A percentile compares a stretch with the other conserved stretches of the same genome.
phyloP scores from a whole-genome alignment of 2,888 invertebrate genomes.

The Pelosia muscerda region DNA sequence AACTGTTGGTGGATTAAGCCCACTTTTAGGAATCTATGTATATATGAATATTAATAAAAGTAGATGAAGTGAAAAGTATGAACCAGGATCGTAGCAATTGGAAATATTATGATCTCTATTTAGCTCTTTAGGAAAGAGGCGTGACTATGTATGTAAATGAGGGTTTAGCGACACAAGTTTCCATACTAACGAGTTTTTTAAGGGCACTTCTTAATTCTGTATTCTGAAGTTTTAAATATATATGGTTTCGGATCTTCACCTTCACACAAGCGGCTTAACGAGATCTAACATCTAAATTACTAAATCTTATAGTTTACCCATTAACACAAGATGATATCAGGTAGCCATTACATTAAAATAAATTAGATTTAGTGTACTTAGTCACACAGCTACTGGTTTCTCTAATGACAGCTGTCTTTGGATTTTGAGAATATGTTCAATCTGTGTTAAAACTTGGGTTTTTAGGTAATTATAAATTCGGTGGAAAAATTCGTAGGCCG shows the following conservation, averaged over 20 bases:
- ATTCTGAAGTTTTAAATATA: conserved; percentile 5
- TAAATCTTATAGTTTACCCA: conserved; percentile 19
- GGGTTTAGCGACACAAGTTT: neutral
- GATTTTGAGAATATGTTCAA: conserved; percentile 30
- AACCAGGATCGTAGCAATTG: neutral
- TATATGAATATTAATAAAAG: neutral
- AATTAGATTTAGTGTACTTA: conserved; percentile 20
- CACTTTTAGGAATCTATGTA: too few species aligned
- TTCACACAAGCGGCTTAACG: conserved; percentile 15
- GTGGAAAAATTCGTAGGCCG: neutral
- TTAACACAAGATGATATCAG: conserved; percentile 16
- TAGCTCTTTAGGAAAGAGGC: neutral
- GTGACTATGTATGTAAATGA: neutral
- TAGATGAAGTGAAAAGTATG: neutral
- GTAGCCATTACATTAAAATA: conserved; percentile 21
- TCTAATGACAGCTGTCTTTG: conserved; percentile 24
- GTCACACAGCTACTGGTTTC: conserved; percentile 17
- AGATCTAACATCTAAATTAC: conserved; percentile 20
- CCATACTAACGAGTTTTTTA: neutral
- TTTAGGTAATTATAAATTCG: neutral
- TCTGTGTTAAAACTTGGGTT: conserved; percentile 23
- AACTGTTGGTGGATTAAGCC: too few species aligned
- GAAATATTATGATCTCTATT: neutral
- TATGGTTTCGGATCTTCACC: conserved; percentile 6
- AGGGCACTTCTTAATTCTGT: neutral